Evolutionary conservation across 2,113 vertebrate species (phyloP).

Genomic region (Malurus alboscapulatus): DNA sequence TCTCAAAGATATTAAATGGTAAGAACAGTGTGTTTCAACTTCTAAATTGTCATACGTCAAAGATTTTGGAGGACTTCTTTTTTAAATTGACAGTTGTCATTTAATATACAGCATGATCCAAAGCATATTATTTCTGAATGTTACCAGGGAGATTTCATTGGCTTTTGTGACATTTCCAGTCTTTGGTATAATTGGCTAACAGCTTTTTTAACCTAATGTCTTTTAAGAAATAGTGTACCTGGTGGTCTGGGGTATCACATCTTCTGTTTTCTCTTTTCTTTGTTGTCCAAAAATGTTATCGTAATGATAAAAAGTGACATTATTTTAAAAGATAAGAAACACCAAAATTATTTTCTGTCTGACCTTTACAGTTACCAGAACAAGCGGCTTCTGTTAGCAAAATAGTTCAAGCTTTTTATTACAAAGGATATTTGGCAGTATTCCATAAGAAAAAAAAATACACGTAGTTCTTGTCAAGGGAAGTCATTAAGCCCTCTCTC

Average conservation of each 20-base stretch:
- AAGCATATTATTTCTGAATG: constrained; percentile 79
- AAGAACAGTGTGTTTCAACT: constrained; percentile 76
- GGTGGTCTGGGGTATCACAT: constrained; percentile 59
- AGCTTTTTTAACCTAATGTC: constrained; percentile 61
- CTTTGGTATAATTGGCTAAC: constrained; percentile 78
- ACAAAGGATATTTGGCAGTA: constrained; percentile 65
- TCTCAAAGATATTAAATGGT: constrained; percentile 66
- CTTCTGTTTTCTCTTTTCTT: constrained; percentile 67
- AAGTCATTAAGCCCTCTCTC: constrained; percentile 65
- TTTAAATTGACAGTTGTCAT: constrained; percentile 78
- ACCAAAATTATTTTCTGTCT: constrained; percentile 76
- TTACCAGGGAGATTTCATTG: constrained; percentile 76
- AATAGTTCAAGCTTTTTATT: constrained; percentile 71
- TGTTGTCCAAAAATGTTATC: constrained; percentile 70
- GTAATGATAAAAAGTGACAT: constrained; percentile 75
- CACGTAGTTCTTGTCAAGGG: constrained; percentile 61
- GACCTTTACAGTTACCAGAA: constrained; percentile 75
- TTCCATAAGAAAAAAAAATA: constrained; percentile 33
- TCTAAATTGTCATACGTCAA: constrained; percentile 73
- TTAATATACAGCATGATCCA: constrained; percentile 75
- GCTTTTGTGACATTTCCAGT: constrained; percentile 77
- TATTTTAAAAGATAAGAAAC: constrained; percentile 78
- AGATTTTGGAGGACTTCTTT: constrained; percentile 72
- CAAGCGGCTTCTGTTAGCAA: constrained; percentile 70
- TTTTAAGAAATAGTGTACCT: constrained; percentile 55